Conservation (phyloP, 2,113 vertebrate species). For the Anthoscopus minutus region DNA sequence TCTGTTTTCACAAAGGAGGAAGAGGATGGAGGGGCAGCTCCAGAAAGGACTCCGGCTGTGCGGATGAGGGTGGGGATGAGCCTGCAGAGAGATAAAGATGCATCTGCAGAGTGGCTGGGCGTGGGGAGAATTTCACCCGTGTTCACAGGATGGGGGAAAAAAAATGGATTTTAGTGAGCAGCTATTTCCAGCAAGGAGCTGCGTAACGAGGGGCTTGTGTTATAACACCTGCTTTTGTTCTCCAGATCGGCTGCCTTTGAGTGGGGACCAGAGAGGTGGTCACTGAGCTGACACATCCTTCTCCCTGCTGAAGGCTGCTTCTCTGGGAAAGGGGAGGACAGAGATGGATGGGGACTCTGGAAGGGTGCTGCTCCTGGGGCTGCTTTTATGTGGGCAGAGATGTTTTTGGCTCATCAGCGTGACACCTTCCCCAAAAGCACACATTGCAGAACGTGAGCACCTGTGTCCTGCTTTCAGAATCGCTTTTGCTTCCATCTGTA, state of each 20-base stretch:
- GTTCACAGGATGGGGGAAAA: not conserved
- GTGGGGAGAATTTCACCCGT: not conserved
- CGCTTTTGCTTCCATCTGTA: not conserved
- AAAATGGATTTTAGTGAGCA: not conserved
- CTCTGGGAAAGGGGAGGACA: not conserved
- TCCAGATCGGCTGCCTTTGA: not conserved
- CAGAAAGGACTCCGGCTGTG: not conserved
- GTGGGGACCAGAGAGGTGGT: not conserved
- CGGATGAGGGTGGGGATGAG: not conserved
- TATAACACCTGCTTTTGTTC: not conserved
- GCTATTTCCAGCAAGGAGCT: not conserved
- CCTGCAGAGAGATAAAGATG: not conserved
- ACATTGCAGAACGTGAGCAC: fast-evolving
- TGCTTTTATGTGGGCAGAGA: not conserved
- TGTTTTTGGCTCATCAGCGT: not conserved
- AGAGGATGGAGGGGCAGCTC: slow-evolving; percentile 51
- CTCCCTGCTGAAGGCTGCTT: not conserved
- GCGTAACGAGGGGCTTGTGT: fast-evolving
- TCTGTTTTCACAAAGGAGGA: slow-evolving; percentile 62
- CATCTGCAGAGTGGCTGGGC: not conserved
- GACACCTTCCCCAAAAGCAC: not conserved
- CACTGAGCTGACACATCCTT: not conserved
- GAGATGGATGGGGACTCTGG: not conserved
- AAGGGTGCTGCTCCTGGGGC: not conserved
- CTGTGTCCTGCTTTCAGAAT: not conserved